Conservation (phyloP, 2,797 vertebrate species). For the Mareca penelope region DNA sequence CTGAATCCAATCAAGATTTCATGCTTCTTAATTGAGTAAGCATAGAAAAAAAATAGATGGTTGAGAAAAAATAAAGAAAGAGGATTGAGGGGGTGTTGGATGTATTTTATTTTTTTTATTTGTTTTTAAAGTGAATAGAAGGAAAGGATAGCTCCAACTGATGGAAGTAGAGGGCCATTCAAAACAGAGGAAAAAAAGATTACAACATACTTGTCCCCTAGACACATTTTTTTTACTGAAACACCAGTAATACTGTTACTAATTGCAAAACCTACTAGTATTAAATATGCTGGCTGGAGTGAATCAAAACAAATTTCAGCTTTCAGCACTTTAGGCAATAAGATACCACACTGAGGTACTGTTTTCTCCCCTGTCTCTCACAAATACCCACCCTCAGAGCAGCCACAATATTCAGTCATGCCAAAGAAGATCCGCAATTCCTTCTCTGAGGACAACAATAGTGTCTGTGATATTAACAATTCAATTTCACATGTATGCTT, state of each 20-base stretch:
- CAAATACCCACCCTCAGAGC: background rate
- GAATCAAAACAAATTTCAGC: background rate
- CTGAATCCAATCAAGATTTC: background rate
- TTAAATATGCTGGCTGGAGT: background rate
- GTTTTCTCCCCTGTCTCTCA: background rate
- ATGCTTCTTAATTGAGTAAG: background rate
- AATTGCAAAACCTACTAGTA: background rate
- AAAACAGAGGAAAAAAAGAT: background rate
- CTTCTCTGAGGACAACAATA: background rate
- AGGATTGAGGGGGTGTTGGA: rapidly evolving
- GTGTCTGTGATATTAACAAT: background rate
- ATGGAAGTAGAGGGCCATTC: background rate
- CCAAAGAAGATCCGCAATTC: background rate
- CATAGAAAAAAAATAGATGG: background rate
- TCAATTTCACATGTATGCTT: background rate
- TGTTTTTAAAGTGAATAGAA: background rate
- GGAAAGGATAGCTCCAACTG: background rate
- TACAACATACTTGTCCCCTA: background rate
- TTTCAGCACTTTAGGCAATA: background rate
- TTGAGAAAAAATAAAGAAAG: background rate
- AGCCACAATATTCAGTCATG: rapidly evolving
- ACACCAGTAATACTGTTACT: background rate
- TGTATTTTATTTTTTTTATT: background rate
- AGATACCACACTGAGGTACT: rapidly evolving
- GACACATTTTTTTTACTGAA: background rate